Conservation (phyloP, 2,888 invertebrate genomes). For the Tromatobia lineatoria region DNA sequence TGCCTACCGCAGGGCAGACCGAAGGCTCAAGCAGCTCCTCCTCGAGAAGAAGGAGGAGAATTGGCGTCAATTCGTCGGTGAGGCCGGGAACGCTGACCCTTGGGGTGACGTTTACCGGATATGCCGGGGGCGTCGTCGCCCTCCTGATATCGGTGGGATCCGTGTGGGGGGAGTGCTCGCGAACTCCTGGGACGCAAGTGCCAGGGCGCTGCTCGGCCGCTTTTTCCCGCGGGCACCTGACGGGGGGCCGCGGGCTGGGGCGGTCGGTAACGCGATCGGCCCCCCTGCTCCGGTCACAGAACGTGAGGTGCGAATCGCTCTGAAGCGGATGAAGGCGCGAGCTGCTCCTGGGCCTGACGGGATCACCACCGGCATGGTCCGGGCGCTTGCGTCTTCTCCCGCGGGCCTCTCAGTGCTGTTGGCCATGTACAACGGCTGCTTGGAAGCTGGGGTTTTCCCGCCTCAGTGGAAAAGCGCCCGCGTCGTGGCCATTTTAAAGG, state of each 20-base stretch:
- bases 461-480: too few species aligned
- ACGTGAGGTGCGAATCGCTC: background rate
- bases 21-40: background rate
- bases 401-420: background rate
- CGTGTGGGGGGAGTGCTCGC: constrained; percentile 12
- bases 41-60: constrained; percentile 5
- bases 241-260: background rate
- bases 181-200: constrained; percentile 3
- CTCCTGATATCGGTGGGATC: constrained; percentile 22
- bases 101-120: too few species aligned
- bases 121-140: background rate
- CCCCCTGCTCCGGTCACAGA: background rate
- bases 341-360: too few species aligned
- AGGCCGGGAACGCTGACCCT: too few species aligned
- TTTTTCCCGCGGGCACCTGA: constrained; percentile 17
- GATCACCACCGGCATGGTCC: background rate
- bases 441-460: too few species aligned
- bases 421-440: too few species aligned
- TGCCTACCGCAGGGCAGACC: background rate
- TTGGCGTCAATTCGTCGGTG: too few species aligned
- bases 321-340: too few species aligned
- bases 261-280: background rate
- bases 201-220: constrained; percentile 12
- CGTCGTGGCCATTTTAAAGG: constrained; percentile 22
- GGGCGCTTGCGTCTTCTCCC: background rate